Conservation (phyloP, 1,140 invertebrate genomes). For the Teleopsis dalmanni region DNA sequence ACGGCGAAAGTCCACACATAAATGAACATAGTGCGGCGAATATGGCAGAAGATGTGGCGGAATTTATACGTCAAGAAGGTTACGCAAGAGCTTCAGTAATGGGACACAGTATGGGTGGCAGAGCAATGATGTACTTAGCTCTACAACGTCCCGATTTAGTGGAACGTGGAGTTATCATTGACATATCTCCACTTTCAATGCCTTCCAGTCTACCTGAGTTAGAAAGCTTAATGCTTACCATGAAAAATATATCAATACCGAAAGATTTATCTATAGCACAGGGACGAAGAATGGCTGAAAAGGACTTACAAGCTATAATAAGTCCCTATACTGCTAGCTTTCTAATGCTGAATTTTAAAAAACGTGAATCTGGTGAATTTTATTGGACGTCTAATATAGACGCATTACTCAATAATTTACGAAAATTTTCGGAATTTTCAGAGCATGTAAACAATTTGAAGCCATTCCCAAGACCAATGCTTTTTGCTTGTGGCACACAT, state of each 20-base stretch:
- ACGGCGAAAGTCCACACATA: conserved; percentile 80
- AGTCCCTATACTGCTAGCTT: conserved; percentile 49
- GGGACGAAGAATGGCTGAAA: conserved; percentile 54
- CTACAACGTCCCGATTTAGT: conserved; percentile 67
- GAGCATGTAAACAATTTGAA: conserved; percentile 39
- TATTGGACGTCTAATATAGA: conserved; percentile 50
- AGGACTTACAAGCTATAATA: conserved; percentile 46
- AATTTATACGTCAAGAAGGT: conserved; percentile 43
- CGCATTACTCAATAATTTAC: conserved; percentile 57
- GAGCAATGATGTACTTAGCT: conserved; percentile 71
- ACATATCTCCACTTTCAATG: conserved; percentile 69
- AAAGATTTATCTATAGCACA: conserved; percentile 55
- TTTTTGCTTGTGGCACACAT: conserved; percentile 73
- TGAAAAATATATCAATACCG: conserved; percentile 54
- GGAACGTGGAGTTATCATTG: conserved; percentile 72
- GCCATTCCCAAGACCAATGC: conserved; percentile 59
- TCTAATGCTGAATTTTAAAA: conserved; percentile 46
- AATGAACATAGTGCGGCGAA: conserved; percentile 60
- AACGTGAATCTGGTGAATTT: conserved; percentile 23
- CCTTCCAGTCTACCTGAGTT: conserved; percentile 59
- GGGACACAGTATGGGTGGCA: conserved; percentile 89
- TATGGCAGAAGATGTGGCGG: conserved; percentile 66
- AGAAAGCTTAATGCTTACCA: conserved; percentile 56
- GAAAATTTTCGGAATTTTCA: conserved; percentile 59
- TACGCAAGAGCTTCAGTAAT: conserved; percentile 60